Conservation (phyloP, 2,113 vertebrate species). For the Gavia stellata region DNA sequence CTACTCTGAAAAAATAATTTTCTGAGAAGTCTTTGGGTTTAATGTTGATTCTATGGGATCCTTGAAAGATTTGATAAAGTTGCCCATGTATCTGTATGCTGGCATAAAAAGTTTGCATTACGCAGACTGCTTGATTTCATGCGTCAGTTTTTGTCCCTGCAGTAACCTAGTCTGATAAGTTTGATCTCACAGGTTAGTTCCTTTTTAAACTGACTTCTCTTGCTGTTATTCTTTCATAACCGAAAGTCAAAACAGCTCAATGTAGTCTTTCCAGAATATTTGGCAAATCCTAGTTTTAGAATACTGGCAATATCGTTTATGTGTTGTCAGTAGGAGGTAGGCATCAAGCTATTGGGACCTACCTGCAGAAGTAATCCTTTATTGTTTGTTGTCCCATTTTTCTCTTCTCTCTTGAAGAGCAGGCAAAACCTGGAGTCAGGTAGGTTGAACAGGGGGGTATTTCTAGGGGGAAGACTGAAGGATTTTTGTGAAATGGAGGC, state of each 20-base stretch:
- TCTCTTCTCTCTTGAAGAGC: not conserved
- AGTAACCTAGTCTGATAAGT: not conserved
- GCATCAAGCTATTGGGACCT: not conserved
- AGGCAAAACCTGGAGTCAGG: not conserved
- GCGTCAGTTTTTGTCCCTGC: not conserved
- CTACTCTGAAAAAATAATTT: not conserved
- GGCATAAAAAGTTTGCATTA: not conserved
- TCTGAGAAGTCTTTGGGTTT: not conserved
- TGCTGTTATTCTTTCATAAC: not conserved
- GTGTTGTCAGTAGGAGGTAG: not conserved
- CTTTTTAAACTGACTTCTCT: not conserved
- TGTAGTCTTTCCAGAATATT: not conserved
- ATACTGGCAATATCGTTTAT: not conserved
- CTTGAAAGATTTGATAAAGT: not conserved
- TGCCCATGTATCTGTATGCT: not conserved
- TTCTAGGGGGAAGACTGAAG: not conserved
- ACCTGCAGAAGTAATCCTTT: not conserved
- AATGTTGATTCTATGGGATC: not conserved
- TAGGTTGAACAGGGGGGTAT: not conserved
- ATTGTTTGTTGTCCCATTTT: not conserved
- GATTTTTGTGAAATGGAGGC: not conserved
- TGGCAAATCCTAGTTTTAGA: not conserved
- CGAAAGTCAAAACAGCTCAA: not conserved
- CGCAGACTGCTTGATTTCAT: not conserved
- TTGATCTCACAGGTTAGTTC: not conserved